A percentile compares a stretch with the other conserved stretches of the same genome.
phyloP scores from a whole-genome alignment of 2,797 vertebrate species.

The Enteromius thamalakanensis region DNA sequence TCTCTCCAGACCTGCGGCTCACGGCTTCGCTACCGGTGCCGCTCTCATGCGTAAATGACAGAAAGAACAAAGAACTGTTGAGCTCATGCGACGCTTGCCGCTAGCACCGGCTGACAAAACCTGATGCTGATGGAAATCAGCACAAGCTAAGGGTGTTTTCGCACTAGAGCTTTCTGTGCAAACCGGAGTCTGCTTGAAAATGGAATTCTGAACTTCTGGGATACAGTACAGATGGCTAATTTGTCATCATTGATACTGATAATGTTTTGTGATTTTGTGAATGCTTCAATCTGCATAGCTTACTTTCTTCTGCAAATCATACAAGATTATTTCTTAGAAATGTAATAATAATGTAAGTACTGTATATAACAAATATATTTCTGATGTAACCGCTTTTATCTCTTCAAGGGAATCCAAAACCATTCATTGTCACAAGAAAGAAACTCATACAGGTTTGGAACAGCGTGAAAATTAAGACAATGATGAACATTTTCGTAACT shows the following conservation, averaged over 20 bases:
- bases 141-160: constrained; percentile 13
- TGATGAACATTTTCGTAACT: not conserved
- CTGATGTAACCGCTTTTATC: not conserved
- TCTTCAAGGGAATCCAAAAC: not conserved
- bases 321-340: not conserved
- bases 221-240: not conserved
- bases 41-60: constrained; percentile 45
- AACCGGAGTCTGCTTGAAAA: not conserved
- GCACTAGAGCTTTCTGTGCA: constrained; percentile 2
- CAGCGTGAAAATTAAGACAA: not conserved
- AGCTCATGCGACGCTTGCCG: constrained; percentile 1
- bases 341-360: not conserved
- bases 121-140: constrained; percentile 28
- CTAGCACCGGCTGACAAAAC: constrained; percentile 18
- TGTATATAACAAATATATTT: not conserved
- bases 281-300: not conserved
- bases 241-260: not conserved
- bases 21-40: constrained; percentile 20
- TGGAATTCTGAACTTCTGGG: not conserved
- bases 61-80: constrained; percentile 27
- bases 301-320: not conserved
- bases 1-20: constrained; percentile 49
- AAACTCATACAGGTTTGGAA: not conserved
- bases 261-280: not conserved
- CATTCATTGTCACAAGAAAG: not conserved